Evolutionary conservation across 2,888 invertebrate species (phyloP), one percentile per base, ranked within the genome.

Genomic region (Dysmachus trigonus): DNA sequence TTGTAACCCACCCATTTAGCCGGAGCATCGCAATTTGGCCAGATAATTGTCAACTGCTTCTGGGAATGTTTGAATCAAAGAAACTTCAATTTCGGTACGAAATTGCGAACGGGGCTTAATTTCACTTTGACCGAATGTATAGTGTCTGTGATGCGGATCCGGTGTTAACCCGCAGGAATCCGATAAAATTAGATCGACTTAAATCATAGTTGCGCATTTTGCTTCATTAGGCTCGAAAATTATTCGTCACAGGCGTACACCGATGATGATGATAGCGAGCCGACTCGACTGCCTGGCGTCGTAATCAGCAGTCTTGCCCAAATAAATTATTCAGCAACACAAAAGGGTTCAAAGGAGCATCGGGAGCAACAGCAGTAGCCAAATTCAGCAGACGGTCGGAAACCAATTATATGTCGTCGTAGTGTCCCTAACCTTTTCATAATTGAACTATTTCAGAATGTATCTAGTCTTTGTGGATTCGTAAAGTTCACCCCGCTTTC

Each of bases 301-400:
- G 62, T 82, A 82, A 82, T 82, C 81, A 82, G 62, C 35, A 82
- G 62, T 53, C 62, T n/a, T 62, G 22, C 41, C 35, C 31, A 62
- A 82, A 82, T 82, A 82, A 82, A 62, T 82, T 82, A 82, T 82
- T 82, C 81, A 82, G 35, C 62, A 35, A 82, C 81, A 62, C 27
- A 82, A 82, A 82, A 62, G 31, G 81, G 81, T 82, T 82, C 81
- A 53, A 82, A 62, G 81, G 81, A 62, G 31, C 53, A 62, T 10
- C 81, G 62, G 62, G 22, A 62, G 62, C 62, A 62, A 27, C 62
- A 62, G 62, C 8, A 62, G 27, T 62, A 62, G 62, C 62, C 62
- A 27, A 15, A 2, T n/a, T 7, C 62, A 27, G 10, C 62, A 62
- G 62, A 62, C 62, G 62, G 81, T 62, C 81, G 81, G 81, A 82